Evolutionary conservation across 2,888 invertebrate genomes (phyloP).

Genomic region (Euzetes globulus): DNA sequence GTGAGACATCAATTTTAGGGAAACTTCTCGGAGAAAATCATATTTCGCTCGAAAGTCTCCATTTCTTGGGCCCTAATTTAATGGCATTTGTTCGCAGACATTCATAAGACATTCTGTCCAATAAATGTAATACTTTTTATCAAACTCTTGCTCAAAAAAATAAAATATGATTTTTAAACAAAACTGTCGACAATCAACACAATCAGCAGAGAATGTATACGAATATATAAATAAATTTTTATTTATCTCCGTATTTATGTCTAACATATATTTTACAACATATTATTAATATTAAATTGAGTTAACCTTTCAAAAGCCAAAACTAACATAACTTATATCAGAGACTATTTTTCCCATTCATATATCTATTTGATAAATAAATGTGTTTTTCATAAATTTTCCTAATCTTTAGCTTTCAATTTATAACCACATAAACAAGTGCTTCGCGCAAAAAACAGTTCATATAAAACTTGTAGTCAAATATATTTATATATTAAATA

Average conservation of each 20-base stretch:
- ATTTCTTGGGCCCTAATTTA: neutral
- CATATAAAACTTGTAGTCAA: neutral
- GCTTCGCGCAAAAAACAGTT: neutral
- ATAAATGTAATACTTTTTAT: neutral
- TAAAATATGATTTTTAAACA: neutral
- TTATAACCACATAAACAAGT: slow-evolving; percentile 14
- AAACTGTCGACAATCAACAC: neutral
- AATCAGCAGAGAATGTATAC: neutral
- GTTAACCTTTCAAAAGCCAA: neutral
- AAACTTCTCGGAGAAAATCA: neutral
- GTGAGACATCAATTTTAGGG: neutral
- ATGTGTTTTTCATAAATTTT: slow-evolving; percentile 9
- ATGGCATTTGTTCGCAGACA: neutral
- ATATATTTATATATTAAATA: neutral
- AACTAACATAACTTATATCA: neutral
- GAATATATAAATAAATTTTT: slow-evolving; percentile 18
- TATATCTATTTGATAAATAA: neutral
- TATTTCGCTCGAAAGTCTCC: neutral
- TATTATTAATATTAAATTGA: slow-evolving; percentile 17
- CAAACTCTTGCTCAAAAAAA: neutral
- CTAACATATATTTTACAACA: neutral
- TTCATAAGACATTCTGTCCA: neutral
- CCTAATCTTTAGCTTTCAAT: slow-evolving; percentile 5
- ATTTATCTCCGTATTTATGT: neutral
- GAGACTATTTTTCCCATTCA: neutral